A percentile compares a stretch with the other conserved stretches of the same genome.
Evolutionary conservation across 2,113 vertebrate species (phyloP).

Genomic region (Mugil cephalus): DNA sequence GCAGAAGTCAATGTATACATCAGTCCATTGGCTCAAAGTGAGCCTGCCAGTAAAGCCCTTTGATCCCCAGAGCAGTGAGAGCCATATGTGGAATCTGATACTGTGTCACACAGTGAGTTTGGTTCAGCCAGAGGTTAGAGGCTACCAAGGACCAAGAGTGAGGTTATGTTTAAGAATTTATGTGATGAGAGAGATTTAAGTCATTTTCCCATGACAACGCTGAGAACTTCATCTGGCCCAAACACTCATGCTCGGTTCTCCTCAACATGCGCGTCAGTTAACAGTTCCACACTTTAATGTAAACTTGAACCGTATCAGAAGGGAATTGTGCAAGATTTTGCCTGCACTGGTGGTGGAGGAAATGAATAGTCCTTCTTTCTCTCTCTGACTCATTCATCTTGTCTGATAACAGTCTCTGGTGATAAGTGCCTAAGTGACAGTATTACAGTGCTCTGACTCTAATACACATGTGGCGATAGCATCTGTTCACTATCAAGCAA

Average conservation of each 20-base stretch:
- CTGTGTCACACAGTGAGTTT: conserved; percentile 60
- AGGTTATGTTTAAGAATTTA: conserved; percentile 48
- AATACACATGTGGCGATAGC: conserved; percentile 1
- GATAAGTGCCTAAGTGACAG: conserved; percentile 24
- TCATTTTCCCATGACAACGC: conserved; percentile 30
- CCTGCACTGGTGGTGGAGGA: background rate
- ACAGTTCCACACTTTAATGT: conserved; percentile 4
- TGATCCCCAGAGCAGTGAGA: conserved; percentile 63
- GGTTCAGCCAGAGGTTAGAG: conserved; percentile 70
- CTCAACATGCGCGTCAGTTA: background rate
- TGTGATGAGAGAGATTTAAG: conserved; percentile 34
- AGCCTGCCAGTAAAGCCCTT: conserved; percentile 55
- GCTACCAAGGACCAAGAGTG: conserved; percentile 29
- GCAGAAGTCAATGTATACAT: conserved; percentile 44
- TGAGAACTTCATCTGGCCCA: conserved; percentile 31
- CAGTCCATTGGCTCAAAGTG: conserved; percentile 55
- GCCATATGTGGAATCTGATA: conserved; percentile 73
- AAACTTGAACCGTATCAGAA: conserved; percentile 7
- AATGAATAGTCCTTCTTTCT: background rate
- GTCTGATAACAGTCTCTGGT: conserved; percentile 24
- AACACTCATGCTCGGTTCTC: background rate
- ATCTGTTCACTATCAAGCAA: conserved; percentile 29
- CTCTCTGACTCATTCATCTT: conserved; percentile 18
- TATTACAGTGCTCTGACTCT: conserved; percentile 13
- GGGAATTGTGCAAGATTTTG: background rate